Evolutionary conservation across 2,797 vertebrate species (phyloP).

Genomic region (Leuciscus waleckii): DNA sequence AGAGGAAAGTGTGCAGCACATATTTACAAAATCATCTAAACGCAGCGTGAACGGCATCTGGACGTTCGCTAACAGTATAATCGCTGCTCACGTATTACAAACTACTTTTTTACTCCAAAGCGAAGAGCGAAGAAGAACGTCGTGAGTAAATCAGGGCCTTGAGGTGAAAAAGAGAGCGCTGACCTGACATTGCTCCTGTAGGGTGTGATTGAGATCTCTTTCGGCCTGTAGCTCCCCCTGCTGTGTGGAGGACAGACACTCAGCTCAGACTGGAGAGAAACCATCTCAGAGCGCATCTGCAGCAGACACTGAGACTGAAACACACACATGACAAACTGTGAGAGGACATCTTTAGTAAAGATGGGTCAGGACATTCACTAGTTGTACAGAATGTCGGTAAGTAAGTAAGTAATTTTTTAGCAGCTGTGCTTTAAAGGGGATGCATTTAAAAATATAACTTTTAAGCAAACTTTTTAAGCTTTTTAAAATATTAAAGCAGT

Average conservation of each 20-base stretch:
- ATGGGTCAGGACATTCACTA: background rate
- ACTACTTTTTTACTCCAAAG: background rate
- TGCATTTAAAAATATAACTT: background rate
- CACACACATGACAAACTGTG: conserved; percentile 10
- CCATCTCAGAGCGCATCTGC: conserved; percentile 68
- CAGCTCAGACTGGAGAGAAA: conserved; percentile 70
- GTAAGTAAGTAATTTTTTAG: background rate
- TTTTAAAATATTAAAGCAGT: background rate
- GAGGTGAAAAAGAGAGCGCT: background rate
- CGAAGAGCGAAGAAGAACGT: background rate
- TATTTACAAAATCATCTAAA: too few species aligned
- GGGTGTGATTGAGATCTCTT: conserved; percentile 57
- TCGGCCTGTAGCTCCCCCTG: conserved; percentile 62
- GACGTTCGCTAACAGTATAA: background rate
- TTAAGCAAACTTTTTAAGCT: background rate
- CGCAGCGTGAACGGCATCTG: too few species aligned
- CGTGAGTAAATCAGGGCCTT: background rate
- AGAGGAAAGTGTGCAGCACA: too few species aligned
- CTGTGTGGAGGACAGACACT: conserved; percentile 69
- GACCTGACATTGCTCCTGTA: conserved; percentile 72
- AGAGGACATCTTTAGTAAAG: background rate
- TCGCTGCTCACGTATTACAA: background rate
- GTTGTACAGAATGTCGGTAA: background rate
- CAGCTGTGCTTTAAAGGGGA: background rate
- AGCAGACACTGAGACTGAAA: conserved; percentile 71